phyloP scores from a whole-genome alignment of 92 coral and sea anemone species.

The Epizoanthus stellaris region DNA sequence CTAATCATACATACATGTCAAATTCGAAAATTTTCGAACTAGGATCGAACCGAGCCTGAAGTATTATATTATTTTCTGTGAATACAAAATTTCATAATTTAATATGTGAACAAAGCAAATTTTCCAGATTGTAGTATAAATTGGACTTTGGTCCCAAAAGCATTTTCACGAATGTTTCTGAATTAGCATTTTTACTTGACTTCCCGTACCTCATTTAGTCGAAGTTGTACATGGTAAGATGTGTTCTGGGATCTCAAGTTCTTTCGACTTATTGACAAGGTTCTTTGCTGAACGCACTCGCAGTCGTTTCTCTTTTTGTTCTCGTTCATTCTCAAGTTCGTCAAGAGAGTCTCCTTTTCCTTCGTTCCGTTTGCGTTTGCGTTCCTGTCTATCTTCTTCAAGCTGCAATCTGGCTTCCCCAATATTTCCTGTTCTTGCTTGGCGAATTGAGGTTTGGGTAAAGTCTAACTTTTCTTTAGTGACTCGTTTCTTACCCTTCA shows the following conservation, averaged over 20 bases:
- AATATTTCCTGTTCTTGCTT: neutral
- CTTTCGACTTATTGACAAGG: neutral
- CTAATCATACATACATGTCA: too few species aligned
- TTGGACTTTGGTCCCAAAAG: too few species aligned
- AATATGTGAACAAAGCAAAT: too few species aligned
- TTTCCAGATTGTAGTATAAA: too few species aligned
- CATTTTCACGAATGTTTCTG: too few species aligned
- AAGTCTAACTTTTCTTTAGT: neutral
- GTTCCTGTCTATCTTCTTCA: neutral
- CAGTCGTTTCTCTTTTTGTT: constrained; percentile 15
- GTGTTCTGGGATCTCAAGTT: neutral
- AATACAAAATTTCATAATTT: too few species aligned
- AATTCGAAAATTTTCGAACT: too few species aligned
- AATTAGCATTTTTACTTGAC: too few species aligned
- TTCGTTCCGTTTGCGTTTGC: neutral
- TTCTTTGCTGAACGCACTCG: constrained; percentile 5
- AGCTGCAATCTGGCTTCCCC: neutral
- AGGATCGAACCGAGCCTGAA: too few species aligned
- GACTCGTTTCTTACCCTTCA: constrained; percentile 26
- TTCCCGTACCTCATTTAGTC: too few species aligned
- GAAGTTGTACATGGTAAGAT: neutral
- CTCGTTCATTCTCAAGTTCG: neutral
- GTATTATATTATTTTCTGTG: too few species aligned
- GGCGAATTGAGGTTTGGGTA: neutral
- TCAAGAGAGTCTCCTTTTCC: neutral